Percentiles rank a stretch among this genome's conserved stretches.
Evolutionary conservation across 1,140 invertebrate genomes (phyloP).

Genomic region (Thaumatotibia leucotreta): DNA sequence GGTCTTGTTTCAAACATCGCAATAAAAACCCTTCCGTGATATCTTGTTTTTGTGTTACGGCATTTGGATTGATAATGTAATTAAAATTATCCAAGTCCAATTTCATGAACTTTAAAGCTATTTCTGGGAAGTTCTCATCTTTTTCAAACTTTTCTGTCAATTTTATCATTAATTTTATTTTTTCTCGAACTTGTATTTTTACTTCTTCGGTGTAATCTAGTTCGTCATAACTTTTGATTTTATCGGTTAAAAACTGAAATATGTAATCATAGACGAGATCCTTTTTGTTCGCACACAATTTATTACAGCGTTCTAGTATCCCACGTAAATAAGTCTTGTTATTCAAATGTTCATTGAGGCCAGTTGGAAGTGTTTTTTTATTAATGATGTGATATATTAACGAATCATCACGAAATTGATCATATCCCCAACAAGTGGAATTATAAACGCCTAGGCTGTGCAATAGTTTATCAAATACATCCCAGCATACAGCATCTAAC

Average conservation of each 20-base stretch:
- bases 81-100: conserved; percentile 26
- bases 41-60: conserved; percentile 10
- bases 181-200: conserved; percentile 17
- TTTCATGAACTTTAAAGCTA: conserved; percentile 34
- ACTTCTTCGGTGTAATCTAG: conserved; percentile 21
- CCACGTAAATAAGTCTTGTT: conserved; percentile 8
- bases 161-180: not conserved
- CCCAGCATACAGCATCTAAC: conserved; percentile 42
- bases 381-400: conserved; percentile 42
- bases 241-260: conserved; percentile 28
- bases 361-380: conserved; percentile 32
- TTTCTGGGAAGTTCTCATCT: conserved; percentile 36
- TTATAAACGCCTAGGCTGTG: conserved; percentile 43
- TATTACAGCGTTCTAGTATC: conserved; percentile 21
- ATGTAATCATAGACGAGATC: conserved; percentile 33
- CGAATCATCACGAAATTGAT: conserved; percentile 25
- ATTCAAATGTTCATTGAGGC: conserved; percentile 17
- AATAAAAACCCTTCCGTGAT: conserved; percentile 26
- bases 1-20: conserved; percentile 41
- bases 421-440: conserved; percentile 13
- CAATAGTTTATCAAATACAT: conserved; percentile 42
- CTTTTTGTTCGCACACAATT: conserved; percentile 30
- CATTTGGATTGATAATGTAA: conserved; percentile 18
- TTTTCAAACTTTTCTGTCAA: conserved; percentile 21
- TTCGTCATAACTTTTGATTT: conserved; percentile 27